These are phyloP conservation scores for Drosophila neutralis DNA, from an alignment of 2,888 invertebrate genomes.

Conservation along the genomic window DNA sequence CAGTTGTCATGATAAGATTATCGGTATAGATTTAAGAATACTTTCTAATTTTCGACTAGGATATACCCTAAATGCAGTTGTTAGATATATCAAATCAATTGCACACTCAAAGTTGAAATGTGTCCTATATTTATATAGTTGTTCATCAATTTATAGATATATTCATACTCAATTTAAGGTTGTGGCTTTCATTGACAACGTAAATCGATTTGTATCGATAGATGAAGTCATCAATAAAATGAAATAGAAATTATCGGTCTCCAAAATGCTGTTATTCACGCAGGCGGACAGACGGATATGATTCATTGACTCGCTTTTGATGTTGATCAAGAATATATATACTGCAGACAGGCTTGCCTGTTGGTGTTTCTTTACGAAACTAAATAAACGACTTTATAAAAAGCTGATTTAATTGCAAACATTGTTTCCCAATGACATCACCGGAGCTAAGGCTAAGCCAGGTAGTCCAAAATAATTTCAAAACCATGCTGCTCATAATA, in stretches of 20 bases:
- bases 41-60: neutral
- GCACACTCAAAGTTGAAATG: neutral
- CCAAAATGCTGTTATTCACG: neutral
- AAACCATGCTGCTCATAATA: slow-evolving; percentile 25
- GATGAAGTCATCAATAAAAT: neutral
- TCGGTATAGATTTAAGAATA: neutral
- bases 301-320: neutral
- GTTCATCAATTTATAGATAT: neutral
- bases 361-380: neutral
- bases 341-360: neutral
- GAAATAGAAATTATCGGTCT: neutral
- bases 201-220: neutral
- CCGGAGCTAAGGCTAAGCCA: neutral
- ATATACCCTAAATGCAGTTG: neutral
- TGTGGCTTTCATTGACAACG: neutral
- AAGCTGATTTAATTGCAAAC: neutral
- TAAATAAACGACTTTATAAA: neutral
- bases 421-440: neutral
- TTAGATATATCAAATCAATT: neutral
- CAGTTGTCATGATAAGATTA: slow-evolving; percentile 18
- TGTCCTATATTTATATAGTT: neutral
- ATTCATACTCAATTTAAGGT: neutral
- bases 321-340: neutral
- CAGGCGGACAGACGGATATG: neutral
- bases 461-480: neutral